Evolutionary conservation across 2,888 invertebrate genomes (phyloP).

Genomic region (Mactromeris polynyma): DNA sequence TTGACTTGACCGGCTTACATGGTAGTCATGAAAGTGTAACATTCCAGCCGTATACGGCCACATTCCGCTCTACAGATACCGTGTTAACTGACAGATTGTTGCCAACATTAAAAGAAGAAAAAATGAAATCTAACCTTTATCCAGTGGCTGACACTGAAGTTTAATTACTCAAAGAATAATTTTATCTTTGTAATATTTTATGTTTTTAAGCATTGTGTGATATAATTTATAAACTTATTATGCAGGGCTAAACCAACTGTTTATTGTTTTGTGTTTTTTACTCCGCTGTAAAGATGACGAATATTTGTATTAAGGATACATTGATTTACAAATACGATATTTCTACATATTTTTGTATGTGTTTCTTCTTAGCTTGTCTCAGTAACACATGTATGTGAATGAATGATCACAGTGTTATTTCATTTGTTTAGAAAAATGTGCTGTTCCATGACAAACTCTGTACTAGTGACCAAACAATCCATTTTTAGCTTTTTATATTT

Average conservation of each 20-base stretch:
- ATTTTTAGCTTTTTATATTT: too few relatives aligned
- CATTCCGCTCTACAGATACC: constrained; percentile 79
- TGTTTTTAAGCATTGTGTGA: constrained; percentile 14
- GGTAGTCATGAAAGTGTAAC: constrained; percentile 80
- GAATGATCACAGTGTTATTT: not conserved
- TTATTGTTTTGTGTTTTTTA: constrained; percentile 5
- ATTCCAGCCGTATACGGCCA: constrained; percentile 78
- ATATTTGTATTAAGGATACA: not conserved
- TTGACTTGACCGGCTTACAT: constrained; percentile 79
- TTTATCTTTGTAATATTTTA: not conserved
- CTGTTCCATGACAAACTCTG: too few relatives aligned
- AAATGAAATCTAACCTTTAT: constrained; percentile 44
- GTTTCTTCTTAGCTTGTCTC: too few relatives aligned
- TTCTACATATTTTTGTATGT: too few relatives aligned
- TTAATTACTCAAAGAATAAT: not conserved
- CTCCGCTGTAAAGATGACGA: not conserved
- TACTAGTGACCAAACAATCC: too few relatives aligned
- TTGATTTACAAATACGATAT: not conserved
- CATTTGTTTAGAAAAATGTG: too few relatives aligned
- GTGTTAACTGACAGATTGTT: constrained; percentile 71
- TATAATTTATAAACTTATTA: not conserved
- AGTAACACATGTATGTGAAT: not conserved
- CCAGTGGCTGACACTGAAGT: constrained; percentile 67
- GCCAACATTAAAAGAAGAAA: constrained; percentile 62
- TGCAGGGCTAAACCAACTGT: not conserved